These are phyloP conservation scores for Oscheius myriophilus DNA, from an alignment of 2,888 invertebrate genomes.

Conservation along the genomic window DNA sequence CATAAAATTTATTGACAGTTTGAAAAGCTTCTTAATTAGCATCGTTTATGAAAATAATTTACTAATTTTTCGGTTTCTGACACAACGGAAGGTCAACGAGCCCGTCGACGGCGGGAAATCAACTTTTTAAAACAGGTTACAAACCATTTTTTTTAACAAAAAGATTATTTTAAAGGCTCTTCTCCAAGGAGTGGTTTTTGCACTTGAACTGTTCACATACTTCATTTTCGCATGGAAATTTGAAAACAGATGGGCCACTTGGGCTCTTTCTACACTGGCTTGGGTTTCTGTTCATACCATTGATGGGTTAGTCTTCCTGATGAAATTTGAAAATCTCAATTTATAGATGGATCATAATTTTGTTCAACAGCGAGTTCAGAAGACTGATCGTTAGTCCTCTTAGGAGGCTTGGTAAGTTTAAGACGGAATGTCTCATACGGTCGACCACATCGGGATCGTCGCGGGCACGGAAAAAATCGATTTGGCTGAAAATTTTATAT, in stretches of 20 bases:
- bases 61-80: no score
- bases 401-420: neutral
- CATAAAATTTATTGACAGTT: no score
- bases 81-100: neutral
- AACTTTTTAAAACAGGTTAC: constrained; percentile 25
- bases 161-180: constrained; percentile 13
- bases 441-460: no score
- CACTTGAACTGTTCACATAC: constrained; percentile 20
- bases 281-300: constrained; percentile 23
- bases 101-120: constrained; percentile 2
- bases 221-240: constrained; percentile 18
- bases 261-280: constrained; percentile 3
- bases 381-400: neutral
- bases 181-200: constrained; percentile 26
- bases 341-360: constrained; percentile 13
- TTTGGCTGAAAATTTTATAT: no score
- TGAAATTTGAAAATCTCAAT: neutral
- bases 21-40: no score
- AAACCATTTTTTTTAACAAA: neutral
- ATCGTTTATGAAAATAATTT: no score
- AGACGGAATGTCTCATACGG: neutral
- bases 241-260: constrained; percentile 10
- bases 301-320: constrained; percentile 16
- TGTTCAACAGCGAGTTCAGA: constrained; percentile 21
- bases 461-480: no score